Evolutionary conservation across 2,888 invertebrate species (phyloP).

Genomic region (Acrocera orbiculus): DNA sequence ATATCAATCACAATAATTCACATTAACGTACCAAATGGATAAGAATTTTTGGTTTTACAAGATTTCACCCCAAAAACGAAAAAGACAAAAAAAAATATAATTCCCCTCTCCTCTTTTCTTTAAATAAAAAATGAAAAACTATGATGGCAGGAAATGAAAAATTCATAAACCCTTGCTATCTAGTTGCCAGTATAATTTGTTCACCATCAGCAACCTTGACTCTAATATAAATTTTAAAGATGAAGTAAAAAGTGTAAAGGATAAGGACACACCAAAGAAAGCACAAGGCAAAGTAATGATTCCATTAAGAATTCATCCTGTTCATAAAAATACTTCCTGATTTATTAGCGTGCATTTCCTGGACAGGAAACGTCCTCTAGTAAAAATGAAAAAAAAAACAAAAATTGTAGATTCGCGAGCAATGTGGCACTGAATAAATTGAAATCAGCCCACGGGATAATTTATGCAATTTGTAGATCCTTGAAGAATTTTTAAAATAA

Average conservation of each 20-base stretch:
- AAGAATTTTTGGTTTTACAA: neutral
- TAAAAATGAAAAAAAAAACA: slow-evolving; percentile 1
- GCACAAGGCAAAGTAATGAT: slow-evolving; percentile 5
- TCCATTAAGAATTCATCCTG: slow-evolving; percentile 7
- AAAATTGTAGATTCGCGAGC: neutral
- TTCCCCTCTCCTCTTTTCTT: slow-evolving; percentile 1
- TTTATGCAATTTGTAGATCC: slow-evolving; percentile 5
- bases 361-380: slow-evolving; percentile 5
- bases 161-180: slow-evolving; percentile 2
- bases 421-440: slow-evolving; percentile 4
- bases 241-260: slow-evolving; percentile 1
- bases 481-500: neutral
- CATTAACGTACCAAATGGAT: neutral
- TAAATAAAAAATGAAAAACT: neutral
- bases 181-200: neutral
- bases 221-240: neutral
- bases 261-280: neutral
- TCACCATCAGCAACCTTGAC: slow-evolving; percentile 1
- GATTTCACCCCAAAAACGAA: neutral
- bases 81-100: too few species aligned
- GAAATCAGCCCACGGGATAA: slow-evolving; percentile 5
- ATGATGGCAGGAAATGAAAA: slow-evolving; percentile 1
- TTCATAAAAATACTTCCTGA: slow-evolving; percentile 8
- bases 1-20: too few species aligned
- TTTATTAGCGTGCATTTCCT: slow-evolving; percentile 8